Percentiles rank a stretch among this genome's conserved stretches.
phyloP scores from a whole-genome alignment of 2,113 vertebrate genomes.

The Sapajus apella region DNA sequence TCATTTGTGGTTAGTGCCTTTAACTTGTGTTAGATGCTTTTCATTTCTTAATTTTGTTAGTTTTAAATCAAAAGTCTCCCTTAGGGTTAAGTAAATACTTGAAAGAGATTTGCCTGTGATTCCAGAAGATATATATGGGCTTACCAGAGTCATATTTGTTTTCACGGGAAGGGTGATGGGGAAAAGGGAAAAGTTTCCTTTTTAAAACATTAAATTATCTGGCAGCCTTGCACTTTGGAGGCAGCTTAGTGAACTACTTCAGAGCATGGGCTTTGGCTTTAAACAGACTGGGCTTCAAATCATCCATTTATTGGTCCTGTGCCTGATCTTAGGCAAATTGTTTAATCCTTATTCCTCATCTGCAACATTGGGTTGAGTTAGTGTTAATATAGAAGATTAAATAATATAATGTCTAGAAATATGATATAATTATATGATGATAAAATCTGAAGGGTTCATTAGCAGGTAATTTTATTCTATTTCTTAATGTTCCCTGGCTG shows the following conservation, averaged over 20 bases:
- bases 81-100: background rate
- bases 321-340: background rate
- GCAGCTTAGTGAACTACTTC: background rate
- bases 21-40: background rate
- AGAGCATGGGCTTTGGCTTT: background rate
- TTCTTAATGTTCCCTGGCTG: background rate
- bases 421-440: background rate
- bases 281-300: background rate
- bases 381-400: slow-evolving; percentile 3
- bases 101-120: background rate
- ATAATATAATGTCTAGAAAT: slow-evolving; percentile 20
- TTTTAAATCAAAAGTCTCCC: background rate
- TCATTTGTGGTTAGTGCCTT: background rate
- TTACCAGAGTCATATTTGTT: slow-evolving; percentile 21
- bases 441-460: background rate
- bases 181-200: background rate
- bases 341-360: background rate
- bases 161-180: background rate
- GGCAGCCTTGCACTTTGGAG: background rate
- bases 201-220: background rate
- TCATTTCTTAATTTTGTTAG: slow-evolving; percentile 37
- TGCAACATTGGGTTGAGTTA: slow-evolving; percentile 1
- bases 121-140: background rate
- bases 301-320: background rate
- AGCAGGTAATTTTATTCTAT: background rate